Base-by-base conservation (phyloP, 2,888 invertebrate species). In the Augiades crinisus region DNA sequence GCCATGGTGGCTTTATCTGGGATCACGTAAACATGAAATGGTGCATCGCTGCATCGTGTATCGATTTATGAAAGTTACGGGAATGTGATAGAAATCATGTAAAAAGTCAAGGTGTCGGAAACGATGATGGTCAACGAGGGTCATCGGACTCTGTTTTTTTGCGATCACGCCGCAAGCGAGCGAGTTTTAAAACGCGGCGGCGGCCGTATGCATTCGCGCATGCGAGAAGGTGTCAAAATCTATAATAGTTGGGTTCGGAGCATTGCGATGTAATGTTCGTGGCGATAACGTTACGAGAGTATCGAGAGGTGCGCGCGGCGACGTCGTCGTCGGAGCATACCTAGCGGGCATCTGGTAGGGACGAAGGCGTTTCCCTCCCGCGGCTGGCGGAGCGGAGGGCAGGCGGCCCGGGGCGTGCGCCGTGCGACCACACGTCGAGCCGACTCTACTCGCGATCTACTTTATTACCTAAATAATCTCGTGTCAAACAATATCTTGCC, bases 1-100 rank as follows among this genome's bases (percentile, higher is more conserved):
- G 92, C 92, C 92, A 92, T 92, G 91, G 91, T 90, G 90, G 89
- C 87, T 87, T 86, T 89, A 89, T 90, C 90, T 89, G 88, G 89
- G 88, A 91, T 91, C 92, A 92, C 92, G 92, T 92, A 92, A 91
- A 90, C 90, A 90, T 83, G 87, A 88, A 88, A 89, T 88, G 89
- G 88, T 89, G 89, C 89, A 89, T 87, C 88, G 81, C 83, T 89
- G 89, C 89, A 89, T 86, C 83, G 84, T 85, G 81, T 88, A 89
- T 89, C 80, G 89, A 87, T 88, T 85, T 77, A 75, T 72, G 63
- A 78, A 80, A 82, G 68, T 79, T 76, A 72, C 60, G 59, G 68
- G 64, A 75, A 66, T 66, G 61, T 68, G 55, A 67, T 65, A 55
- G 57, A 53, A 67, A 68, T 70, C 60, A 60, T 70, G 66, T 65